Percentiles rank a stretch among this genome's conserved stretches.
phyloP scores from a whole-genome alignment of 1,140 invertebrate species.

The Caenorhabditis remanei region DNA sequence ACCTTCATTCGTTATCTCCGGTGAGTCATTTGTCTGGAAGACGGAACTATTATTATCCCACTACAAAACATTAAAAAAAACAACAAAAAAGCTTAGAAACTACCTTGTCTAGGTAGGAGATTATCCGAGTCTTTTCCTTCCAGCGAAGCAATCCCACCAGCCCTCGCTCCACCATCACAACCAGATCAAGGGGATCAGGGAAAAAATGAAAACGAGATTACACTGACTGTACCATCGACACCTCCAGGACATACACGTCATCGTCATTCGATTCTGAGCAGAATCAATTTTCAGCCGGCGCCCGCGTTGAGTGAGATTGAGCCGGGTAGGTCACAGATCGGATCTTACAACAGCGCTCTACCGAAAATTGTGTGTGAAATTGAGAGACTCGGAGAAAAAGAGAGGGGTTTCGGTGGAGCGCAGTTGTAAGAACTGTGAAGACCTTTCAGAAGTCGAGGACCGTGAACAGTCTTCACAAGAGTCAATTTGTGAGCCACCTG shows the following conservation, averaged over 20 bases:
- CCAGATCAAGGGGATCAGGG: constrained; percentile 5
- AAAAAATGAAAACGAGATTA: neutral
- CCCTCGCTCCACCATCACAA: neutral
- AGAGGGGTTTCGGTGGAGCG: too few species aligned
- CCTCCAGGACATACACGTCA: constrained; percentile 39
- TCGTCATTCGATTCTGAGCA: constrained; percentile 48
- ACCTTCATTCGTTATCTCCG: constrained; percentile 56
- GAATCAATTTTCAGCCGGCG: constrained; percentile 59
- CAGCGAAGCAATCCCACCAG: constrained; percentile 27
- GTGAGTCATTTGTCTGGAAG: constrained; percentile 39
- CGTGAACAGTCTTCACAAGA: constrained; percentile 22
- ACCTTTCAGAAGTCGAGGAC: constrained; percentile 51
- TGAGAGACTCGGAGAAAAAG: too few species aligned
- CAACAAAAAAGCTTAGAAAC: constrained; percentile 16
- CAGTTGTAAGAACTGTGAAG: neutral
- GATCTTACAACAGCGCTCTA: neutral
- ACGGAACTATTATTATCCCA: neutral
- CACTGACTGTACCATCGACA: neutral
- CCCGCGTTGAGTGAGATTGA: constrained; percentile 44
- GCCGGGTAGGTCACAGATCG: neutral
- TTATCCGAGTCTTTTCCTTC: neutral
- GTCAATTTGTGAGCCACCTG: constrained; percentile 27
- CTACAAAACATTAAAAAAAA: neutral
- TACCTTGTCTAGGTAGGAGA: neutral
- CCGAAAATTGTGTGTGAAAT: too few species aligned